Evolutionary conservation across 2,888 invertebrate species (phyloP), one percentile per base, ranked within the genome.

Genomic region (Pseudococcus viburni): DNA sequence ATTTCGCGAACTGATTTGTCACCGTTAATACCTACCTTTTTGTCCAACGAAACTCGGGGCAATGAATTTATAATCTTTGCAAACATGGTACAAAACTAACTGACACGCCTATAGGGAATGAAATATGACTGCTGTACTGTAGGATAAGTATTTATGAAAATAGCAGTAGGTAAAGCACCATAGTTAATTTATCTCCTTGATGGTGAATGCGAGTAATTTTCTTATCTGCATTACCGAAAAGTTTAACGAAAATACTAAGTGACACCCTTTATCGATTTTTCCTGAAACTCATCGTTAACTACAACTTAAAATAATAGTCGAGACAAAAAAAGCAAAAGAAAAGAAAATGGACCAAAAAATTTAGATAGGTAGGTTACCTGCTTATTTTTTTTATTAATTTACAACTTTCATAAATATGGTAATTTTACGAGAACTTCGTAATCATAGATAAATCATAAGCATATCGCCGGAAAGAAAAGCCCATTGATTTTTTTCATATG

Each of bases 61-160:
- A 73, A 73, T 73, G 73, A 73, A 73, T 73, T 73, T 73, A 73
- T 73, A 73, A 73, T 73, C 73, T 73, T 73, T 73, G 73, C 73
- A 73, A 33, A 73, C 73, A 26, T 73, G 73, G 33, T 73, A 22
- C 64, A 73, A 73, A 73, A 73, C 73, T 73, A 73, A 73, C 15
- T 73, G 73, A 73, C 73, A 73, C 73, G 73, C 73, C 73, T 73
- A 64, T 64, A 26, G 73, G 73, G 73, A 33, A 73, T 73, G 33
- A 73, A 73, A 33, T 73, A 73, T 73, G 33, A 33, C 33, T 26
- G 33, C 73, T 73, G 73, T 33, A 73, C 33, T 73, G 73, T 15
- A 15, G 73, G 73, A 73, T 73, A 26, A 73, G 73, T 73, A 73
- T 73, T 73, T 73, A 33, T 73, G 73, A 73, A 73, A 73, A 33